Base-by-base conservation (phyloP, 2,888 invertebrate genomes). In the Agonopterix subpropinquella region DNA sequence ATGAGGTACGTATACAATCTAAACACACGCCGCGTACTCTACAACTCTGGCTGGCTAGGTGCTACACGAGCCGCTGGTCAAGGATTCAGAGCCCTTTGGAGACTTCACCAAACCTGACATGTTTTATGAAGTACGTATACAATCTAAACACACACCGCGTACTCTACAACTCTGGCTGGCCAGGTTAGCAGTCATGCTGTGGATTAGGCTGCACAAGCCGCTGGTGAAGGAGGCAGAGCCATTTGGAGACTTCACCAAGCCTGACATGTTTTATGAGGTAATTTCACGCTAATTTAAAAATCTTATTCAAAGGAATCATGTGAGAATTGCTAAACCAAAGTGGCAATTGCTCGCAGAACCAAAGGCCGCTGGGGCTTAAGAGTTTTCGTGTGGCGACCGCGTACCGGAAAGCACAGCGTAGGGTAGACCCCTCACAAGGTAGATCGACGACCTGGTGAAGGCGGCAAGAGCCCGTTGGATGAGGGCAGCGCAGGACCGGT, bases 91-190 rank as follows among this genome's bases (percentile, higher is more conserved):
- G 58, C 92, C 96, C 0, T 99, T 99, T 75, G 95, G 94, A 0
- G 93, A 95, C 68, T 89, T 98, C 37, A 95, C 94, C 72, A 94
- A 95, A 47, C 97, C 98, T 0, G 98, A 99, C 75, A 92, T 98
- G 71, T 98, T 94, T 73, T 96, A 94, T 80, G 92, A 94, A 84
- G 92, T 92, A 61, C 1, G 8, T 42, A 28, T 28, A 28, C 28
- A 28, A 18, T 94, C 95, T 36, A 95, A 95, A 70, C 96, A 98
- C 79, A 42, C 96, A 0, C 94, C 96, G 0, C 93, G 96, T 64
- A 94, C 96, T 0, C 83, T 98, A 11, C 94, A 98, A 87, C 80
- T 99, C 1, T 99, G 98, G 99, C 94, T 97, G 67, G 95, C 96
- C 0, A 90, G 99, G 15, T 91, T 98, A 47, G 93, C 96, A 0